A percentile compares a stretch with the other conserved stretches of the same genome.
These are phyloP conservation scores for Esperia sulphurella DNA, from an alignment of 2,888 invertebrate species.

Conservation along the genomic window DNA sequence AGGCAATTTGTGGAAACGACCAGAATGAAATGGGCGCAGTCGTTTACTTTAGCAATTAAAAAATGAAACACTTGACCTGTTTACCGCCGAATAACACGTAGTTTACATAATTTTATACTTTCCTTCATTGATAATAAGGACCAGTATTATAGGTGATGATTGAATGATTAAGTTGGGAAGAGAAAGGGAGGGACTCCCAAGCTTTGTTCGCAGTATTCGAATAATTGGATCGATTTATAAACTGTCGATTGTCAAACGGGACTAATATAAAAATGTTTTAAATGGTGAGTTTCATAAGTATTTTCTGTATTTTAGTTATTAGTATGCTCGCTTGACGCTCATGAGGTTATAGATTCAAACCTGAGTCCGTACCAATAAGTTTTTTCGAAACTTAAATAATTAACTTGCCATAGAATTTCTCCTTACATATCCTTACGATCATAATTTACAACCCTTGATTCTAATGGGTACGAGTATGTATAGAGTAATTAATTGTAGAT, in stretches of 20 bases:
- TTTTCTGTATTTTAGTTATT: no score
- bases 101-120: background rate
- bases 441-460: no score
- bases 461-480: no score
- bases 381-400: no score
- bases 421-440: no score
- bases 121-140: background rate
- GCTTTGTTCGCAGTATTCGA: slow-evolving; percentile 1
- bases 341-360: no score
- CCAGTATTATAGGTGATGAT: background rate
- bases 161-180: background rate
- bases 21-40: background rate
- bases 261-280: background rate
- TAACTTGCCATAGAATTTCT: no score
- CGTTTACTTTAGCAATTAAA: slow-evolving; percentile 5
- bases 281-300: background rate
- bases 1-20: background rate
- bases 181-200: background rate
- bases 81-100: background rate
- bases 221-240: slow-evolving; percentile 6
- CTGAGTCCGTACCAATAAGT: no score
- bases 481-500: no score
- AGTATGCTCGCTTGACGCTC: no score
- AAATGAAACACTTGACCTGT: background rate
- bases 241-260: slow-evolving; percentile 1